A percentile compares a stretch with the other conserved stretches of the same genome.
Evolutionary conservation across 2,888 invertebrate genomes (phyloP).

Genomic region (Plagiodera versicolora): DNA sequence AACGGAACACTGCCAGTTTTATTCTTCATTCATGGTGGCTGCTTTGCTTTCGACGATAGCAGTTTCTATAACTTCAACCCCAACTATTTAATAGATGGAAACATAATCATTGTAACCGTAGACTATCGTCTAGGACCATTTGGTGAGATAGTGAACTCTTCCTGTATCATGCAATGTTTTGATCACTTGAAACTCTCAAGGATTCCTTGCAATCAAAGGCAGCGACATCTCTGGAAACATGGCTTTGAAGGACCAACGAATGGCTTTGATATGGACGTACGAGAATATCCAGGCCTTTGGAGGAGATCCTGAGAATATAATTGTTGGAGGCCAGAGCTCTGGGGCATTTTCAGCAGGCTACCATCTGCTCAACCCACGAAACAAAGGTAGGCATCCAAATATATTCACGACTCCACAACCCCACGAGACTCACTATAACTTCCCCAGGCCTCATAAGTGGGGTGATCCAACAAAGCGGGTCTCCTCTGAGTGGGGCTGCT

Average conservation of each 20-base stretch:
- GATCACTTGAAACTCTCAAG: background rate
- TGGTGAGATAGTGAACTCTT: background rate
- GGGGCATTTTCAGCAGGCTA: constrained; percentile 1
- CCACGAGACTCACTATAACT: too few species aligned
- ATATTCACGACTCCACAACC: too few species aligned
- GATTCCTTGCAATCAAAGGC: background rate
- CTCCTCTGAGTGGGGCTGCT: background rate
- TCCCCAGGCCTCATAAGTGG: constrained; percentile 9
- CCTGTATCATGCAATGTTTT: too few species aligned
- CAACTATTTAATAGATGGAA: background rate
- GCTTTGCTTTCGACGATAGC: background rate
- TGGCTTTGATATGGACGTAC: constrained; percentile 9
- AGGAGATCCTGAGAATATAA: constrained; percentile 1
- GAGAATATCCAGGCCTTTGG: constrained; percentile 10
- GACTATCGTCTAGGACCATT: background rate
- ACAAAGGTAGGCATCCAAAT: background rate
- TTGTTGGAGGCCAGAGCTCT: constrained; percentile 1
- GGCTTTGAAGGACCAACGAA: constrained; percentile 9
- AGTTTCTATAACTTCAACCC: background rate
- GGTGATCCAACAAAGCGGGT: constrained; percentile 4
- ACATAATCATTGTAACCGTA: background rate
- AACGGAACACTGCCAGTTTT: background rate
- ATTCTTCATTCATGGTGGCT: background rate
- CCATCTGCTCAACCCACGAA: background rate
- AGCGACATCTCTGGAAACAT: constrained; percentile 3